phyloP scores from a whole-genome alignment of 2,797 vertebrate genomes.

The Rhinatrema bivittatum region DNA sequence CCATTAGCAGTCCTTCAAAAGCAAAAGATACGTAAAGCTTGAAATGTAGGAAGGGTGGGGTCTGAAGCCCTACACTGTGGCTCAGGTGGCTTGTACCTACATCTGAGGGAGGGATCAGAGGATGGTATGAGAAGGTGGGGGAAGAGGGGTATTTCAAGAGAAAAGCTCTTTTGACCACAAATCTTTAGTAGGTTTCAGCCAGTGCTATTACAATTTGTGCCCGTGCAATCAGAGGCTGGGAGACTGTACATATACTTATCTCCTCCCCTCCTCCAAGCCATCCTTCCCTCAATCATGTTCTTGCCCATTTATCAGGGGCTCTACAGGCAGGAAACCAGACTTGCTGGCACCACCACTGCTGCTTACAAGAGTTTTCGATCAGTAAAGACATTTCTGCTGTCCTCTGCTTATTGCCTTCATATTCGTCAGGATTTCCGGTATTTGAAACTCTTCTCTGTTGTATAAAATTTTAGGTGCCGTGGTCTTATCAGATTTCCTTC shows the following conservation, averaged over 20 bases:
- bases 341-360: constrained; percentile 47
- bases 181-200: too few species aligned
- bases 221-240: too few species aligned
- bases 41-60: too few species aligned
- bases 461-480: constrained; percentile 31
- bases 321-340: constrained; percentile 47
- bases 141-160: too few species aligned
- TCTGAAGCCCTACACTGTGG: too few species aligned
- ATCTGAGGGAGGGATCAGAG: too few species aligned
- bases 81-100: too few species aligned
- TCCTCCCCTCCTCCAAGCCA: constrained; percentile 6
- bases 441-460: constrained; percentile 34
- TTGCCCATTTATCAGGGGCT: constrained; percentile 35
- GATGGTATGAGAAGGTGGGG: too few species aligned
- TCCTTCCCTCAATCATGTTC: constrained; percentile 26
- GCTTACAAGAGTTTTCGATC: constrained; percentile 45
- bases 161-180: too few species aligned
- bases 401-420: constrained; percentile 22
- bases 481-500: constrained; percentile 23
- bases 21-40: too few species aligned
- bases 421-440: constrained; percentile 27
- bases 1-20: too few species aligned
- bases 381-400: constrained; percentile 31
- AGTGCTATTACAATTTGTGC: too few species aligned
- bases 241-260: neutral